Evolutionary conservation across 2,888 invertebrate genomes (phyloP).

Genomic region (Blomia tropicalis): DNA sequence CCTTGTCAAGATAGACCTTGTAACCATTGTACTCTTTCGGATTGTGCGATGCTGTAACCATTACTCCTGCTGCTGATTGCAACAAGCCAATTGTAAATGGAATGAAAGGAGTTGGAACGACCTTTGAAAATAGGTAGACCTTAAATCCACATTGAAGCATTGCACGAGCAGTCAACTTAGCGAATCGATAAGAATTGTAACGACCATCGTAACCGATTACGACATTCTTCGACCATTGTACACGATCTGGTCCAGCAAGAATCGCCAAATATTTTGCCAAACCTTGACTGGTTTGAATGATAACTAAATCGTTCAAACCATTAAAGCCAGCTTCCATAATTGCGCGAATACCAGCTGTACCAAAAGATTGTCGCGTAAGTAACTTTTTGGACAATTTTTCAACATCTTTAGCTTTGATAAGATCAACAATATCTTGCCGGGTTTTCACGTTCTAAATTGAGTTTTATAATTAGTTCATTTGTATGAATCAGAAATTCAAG

Average conservation of each 20-base stretch:
- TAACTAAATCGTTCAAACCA: slow-evolving; percentile 85
- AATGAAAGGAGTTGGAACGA: slow-evolving; percentile 82
- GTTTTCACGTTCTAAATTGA: slow-evolving; percentile 13
- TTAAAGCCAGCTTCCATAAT: slow-evolving; percentile 82
- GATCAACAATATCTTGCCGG: slow-evolving; percentile 10
- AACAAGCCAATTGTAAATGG: slow-evolving; percentile 62
- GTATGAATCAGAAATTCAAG: background rate
- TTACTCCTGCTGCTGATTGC: slow-evolving; percentile 54
- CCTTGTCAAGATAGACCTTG: slow-evolving; percentile 90
- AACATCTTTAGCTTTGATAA: background rate
- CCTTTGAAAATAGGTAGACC: slow-evolving; percentile 60
- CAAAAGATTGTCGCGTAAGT: slow-evolving; percentile 58
- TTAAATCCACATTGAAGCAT: slow-evolving; percentile 56
- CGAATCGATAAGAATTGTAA: slow-evolving; percentile 62
- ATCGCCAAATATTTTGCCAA: slow-evolving; percentile 56
- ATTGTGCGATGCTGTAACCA: slow-evolving; percentile 91
- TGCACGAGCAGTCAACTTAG: slow-evolving; percentile 66
- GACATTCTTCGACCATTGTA: slow-evolving; percentile 47
- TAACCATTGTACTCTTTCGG: slow-evolving; percentile 92
- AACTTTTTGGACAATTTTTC: slow-evolving; percentile 41
- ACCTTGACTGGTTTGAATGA: slow-evolving; percentile 83
- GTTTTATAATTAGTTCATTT: background rate
- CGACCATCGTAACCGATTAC: slow-evolving; percentile 84
- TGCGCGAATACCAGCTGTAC: slow-evolving; percentile 68
- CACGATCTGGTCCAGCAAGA: slow-evolving; percentile 43